Evolutionary conservation across 2,113 vertebrate genomes (phyloP).

Genomic region (Pantherophis guttatus): DNA sequence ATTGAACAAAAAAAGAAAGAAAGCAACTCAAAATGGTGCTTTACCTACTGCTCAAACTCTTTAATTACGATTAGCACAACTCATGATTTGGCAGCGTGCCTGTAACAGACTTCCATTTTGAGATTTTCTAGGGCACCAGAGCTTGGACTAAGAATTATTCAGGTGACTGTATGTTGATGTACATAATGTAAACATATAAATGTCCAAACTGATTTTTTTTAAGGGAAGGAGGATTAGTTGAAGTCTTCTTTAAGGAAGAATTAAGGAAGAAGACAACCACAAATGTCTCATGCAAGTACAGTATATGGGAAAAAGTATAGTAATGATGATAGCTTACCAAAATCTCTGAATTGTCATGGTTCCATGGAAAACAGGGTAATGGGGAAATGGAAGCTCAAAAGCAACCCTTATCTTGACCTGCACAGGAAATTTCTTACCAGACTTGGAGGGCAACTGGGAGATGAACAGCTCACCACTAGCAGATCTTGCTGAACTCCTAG

Average conservation of each 20-base stretch:
- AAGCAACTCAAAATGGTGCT: neutral
- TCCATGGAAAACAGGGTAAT: neutral
- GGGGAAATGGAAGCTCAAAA: neutral
- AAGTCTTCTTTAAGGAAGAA: neutral
- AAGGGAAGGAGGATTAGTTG: neutral
- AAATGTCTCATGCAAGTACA: neutral
- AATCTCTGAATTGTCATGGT: neutral
- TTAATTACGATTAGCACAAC: neutral
- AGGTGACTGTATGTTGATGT: neutral
- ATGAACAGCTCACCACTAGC: constrained; percentile 76
- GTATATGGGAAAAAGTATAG: neutral
- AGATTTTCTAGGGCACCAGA: neutral
- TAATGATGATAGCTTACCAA: neutral
- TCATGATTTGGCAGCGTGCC: neutral
- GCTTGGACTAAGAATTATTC: neutral
- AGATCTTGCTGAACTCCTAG: constrained; percentile 72
- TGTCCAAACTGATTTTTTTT: neutral
- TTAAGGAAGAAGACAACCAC: neutral
- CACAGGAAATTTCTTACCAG: constrained; percentile 60
- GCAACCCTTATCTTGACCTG: neutral
- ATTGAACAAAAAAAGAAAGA: neutral
- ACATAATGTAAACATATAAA: neutral
- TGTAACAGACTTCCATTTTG: neutral
- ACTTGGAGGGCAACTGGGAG: constrained; percentile 71
- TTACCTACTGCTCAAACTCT: neutral